A percentile compares a stretch with the other conserved stretches of the same genome.
These are phyloP conservation scores for Bradynema listronoti DNA, from an alignment of 1,140 invertebrate genomes.

Conservation along the genomic window DNA sequence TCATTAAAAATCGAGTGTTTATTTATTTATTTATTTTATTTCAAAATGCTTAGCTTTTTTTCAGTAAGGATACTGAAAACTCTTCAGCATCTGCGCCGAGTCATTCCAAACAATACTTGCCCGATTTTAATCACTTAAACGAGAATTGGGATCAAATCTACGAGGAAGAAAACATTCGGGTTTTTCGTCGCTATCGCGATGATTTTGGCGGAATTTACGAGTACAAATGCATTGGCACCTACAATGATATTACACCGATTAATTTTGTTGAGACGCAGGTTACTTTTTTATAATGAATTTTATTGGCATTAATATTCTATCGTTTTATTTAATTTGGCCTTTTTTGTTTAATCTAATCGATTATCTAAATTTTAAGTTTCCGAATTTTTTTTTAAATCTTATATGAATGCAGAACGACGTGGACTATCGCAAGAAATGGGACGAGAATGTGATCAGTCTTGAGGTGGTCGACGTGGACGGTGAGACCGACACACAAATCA, in stretches of 20 bases:
- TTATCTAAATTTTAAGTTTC: no score
- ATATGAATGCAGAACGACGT: slow-evolving; percentile 38
- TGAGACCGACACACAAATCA: slow-evolving; percentile 19
- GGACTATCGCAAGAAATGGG: slow-evolving; percentile 45
- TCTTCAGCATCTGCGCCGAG: no score
- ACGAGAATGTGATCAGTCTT: slow-evolving; percentile 43
- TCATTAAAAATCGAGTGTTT: no score
- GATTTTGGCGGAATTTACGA: slow-evolving; percentile 31
- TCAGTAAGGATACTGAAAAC: no score
- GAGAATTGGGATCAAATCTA: slow-evolving; percentile 23
- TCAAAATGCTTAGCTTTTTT: no score
- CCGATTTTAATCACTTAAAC: slow-evolving; percentile 5
- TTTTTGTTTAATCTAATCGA: no score
- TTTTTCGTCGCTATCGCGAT: slow-evolving; percentile 14
- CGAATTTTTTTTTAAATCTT: no score
- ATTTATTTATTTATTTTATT: no score
- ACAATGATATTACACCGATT: slow-evolving; percentile 33
- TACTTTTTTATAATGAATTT: not conserved
- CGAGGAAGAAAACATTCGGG: slow-evolving; percentile 3
- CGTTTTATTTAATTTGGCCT: no score
- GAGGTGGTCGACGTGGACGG: slow-evolving; percentile 41
- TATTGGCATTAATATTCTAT: no score
- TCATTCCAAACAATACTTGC: no score
- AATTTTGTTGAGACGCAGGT: slow-evolving; percentile 37
- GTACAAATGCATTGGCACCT: slow-evolving; percentile 34